These are phyloP conservation scores for Nipponia nippon DNA, from an alignment of 2,113 vertebrate species.

Conservation along the genomic window DNA sequence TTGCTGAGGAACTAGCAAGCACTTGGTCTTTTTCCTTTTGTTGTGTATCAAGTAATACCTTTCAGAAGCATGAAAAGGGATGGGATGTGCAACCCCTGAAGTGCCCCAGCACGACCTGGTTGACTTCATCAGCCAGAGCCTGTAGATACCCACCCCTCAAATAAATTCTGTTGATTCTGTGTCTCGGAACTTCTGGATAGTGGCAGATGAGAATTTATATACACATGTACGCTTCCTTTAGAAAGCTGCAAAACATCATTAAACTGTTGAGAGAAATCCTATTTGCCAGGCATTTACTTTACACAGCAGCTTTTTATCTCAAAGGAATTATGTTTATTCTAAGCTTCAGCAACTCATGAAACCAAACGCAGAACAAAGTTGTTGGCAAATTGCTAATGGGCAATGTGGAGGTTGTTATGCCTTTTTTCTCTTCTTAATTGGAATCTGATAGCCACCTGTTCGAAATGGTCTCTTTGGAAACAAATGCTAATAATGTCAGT, in stretches of 20 bases:
- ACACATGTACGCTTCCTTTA: neutral
- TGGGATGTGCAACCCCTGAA: neutral
- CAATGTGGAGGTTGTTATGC: neutral
- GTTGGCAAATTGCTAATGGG: conserved; percentile 9
- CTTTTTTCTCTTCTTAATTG: conserved; percentile 4
- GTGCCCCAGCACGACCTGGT: neutral
- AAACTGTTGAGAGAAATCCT: neutral
- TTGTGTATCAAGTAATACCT: neutral
- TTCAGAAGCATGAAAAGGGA: neutral
- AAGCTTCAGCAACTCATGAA: neutral
- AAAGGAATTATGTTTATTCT: conserved; percentile 15
- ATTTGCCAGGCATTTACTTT: conserved; percentile 13
- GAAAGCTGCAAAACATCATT: conserved; percentile 1
- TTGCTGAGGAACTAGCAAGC: neutral
- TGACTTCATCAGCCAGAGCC: neutral
- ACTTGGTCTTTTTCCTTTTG: neutral
- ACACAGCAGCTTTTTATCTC: neutral
- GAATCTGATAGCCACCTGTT: conserved; percentile 19
- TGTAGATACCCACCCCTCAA: neutral
- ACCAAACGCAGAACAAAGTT: neutral
- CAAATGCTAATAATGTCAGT: neutral
- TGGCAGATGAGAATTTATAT: neutral
- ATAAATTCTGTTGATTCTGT: neutral
- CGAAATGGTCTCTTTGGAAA: conserved; percentile 17
- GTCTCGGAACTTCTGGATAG: neutral